These are phyloP conservation scores for Napeogenes inachia DNA, from an alignment of 2,888 invertebrate species.

Conservation along the genomic window DNA sequence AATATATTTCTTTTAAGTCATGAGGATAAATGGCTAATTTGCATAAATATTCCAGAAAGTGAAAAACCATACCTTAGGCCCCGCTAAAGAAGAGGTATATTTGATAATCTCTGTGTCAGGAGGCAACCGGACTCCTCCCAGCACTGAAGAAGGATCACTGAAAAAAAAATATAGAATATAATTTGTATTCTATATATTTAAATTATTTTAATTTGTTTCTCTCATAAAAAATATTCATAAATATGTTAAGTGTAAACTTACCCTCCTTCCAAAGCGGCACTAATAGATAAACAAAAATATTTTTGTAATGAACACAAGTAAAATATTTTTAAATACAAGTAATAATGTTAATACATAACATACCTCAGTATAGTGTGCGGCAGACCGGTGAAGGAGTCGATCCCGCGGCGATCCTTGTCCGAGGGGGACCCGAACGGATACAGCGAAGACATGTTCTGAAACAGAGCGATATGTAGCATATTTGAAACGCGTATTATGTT, in stretches of 20 bases:
- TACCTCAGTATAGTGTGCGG: slow-evolving; percentile 74
- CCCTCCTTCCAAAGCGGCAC: slow-evolving; percentile 85
- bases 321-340: not conserved
- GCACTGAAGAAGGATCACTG: slow-evolving; percentile 89
- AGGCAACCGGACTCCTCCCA: slow-evolving; percentile 89
- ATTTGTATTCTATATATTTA: no score
- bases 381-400: slow-evolving; percentile 68
- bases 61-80: slow-evolving; percentile 81
- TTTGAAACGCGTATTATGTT: no score
- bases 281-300: slow-evolving; percentile 50
- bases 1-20: no score
- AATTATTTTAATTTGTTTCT: no score
- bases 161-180: slow-evolving; percentile 31
- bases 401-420: slow-evolving; percentile 69
- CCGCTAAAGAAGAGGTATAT: slow-evolving; percentile 91
- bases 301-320: not conserved
- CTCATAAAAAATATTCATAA: slow-evolving; percentile 11
- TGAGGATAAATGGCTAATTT: no score
- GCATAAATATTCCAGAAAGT: no score
- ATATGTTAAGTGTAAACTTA: slow-evolving; percentile 54
- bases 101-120: slow-evolving; percentile 94
- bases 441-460: slow-evolving; percentile 65
- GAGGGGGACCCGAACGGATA: slow-evolving; percentile 69
- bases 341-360: not conserved
- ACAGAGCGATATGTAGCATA: not conserved